Conservation (phyloP, 2,888 invertebrate genomes). For the Drosophila greeni region DNA sequence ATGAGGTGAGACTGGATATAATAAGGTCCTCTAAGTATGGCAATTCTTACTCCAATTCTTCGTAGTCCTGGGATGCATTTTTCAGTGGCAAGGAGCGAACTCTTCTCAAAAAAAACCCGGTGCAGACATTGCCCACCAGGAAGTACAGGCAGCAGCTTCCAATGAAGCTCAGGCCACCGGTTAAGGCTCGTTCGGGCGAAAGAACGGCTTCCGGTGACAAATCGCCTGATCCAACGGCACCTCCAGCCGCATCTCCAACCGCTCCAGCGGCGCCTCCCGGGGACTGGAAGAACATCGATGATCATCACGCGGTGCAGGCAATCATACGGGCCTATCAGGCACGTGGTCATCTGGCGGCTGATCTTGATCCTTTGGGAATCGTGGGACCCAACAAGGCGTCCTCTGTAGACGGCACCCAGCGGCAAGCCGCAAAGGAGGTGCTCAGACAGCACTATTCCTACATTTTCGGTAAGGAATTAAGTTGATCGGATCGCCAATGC, state of each 20-base stretch:
- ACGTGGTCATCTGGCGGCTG: conserved; percentile 86
- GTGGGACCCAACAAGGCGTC: conserved; percentile 55
- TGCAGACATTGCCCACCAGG: neutral
- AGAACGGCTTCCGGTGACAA: conserved; percentile 8
- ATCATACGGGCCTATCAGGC: conserved; percentile 97
- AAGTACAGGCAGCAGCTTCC: conserved; percentile 9
- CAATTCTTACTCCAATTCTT: fast-evolving
- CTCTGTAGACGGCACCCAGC: conserved; percentile 42
- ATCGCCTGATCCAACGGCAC: neutral
- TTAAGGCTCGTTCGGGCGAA: conserved; percentile 7
- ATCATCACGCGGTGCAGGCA: conserved; percentile 97
- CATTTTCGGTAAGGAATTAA: conserved; percentile 49
- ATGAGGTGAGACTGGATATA: conserved; percentile 43
- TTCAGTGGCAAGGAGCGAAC: conserved; percentile 41
- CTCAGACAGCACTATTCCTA: conserved; percentile 61
- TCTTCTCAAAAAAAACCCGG: neutral
- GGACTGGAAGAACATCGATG: conserved; percentile 93
- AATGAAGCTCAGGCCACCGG: neutral
- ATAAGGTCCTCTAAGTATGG: neutral
- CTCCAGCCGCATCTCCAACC: conserved; percentile 7
- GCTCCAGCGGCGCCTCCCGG: conserved; percentile 71
- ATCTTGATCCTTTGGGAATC: conserved; percentile 87
- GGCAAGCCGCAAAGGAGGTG: conserved; percentile 56
- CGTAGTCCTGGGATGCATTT: conserved; percentile 58
- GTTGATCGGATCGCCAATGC: too few species aligned